Evolutionary conservation across 2,113 vertebrate species (phyloP), one percentile per base, ranked within the genome.

Genomic region (Camelus dromedarius): DNA sequence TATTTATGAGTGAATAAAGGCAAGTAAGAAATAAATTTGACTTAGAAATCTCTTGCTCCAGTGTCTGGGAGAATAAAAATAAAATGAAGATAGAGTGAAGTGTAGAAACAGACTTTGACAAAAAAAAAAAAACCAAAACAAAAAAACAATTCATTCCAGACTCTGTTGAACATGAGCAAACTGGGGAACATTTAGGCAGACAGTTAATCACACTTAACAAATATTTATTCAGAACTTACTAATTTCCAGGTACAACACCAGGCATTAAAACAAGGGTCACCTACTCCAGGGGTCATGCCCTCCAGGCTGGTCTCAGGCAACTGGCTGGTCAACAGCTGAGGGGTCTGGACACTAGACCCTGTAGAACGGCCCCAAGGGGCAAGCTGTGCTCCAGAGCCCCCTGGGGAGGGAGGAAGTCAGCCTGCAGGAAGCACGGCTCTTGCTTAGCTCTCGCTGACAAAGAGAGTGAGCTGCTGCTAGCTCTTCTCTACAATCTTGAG

Each of bases 1-100:
- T 94, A 96, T 97, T 95, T 96, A 96, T 97, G 89, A 97, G 91
- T 89, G 96, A 97, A 92, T 95, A 69, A 93, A 97, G 88, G 91
- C 91, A 98, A 96, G 76, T 58, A 93, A 90, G 89, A 90, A 98
- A 87, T 85, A 95, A 81, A 95, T 95, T 89, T 95, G 96, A 96
- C 76, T 94, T 90, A 85, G 91, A 95, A 92, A 93, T 96, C 81
- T 95, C 89, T 91, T 62, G 58, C 72, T 89, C 35, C 94, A 67
- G 42, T 73, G 95, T 94, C 72, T 70, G 91, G 32, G 54, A 79
- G 58, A 91, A 62, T 90, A 95, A 92, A 91, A 92, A 84, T 76
- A 92, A 95, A 93, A 96, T 96, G 50, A 85, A 97, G 95, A 81
- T 58, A 50, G 91, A 81, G 58, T 93, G 80, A 91, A 84, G 91